Percentiles rank a stretch among this genome's conserved stretches.
phyloP scores from a whole-genome alignment of 1,140 invertebrate species.

The Sogatella furcifera region DNA sequence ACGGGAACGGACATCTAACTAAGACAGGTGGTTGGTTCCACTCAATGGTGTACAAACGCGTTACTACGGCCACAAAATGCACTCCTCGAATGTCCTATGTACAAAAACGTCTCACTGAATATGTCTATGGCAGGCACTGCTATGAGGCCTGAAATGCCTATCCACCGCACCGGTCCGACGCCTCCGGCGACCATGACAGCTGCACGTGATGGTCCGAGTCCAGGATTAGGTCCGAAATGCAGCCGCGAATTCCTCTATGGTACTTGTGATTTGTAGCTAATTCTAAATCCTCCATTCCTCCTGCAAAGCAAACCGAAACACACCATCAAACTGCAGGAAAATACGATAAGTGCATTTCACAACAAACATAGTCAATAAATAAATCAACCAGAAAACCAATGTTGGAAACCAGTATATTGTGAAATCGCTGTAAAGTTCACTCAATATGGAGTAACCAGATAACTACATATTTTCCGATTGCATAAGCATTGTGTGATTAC shows the following conservation, averaged over 20 bases:
- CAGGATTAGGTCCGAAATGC: constrained; percentile 65
- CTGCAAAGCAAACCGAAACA: constrained; percentile 34
- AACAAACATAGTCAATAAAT: background rate
- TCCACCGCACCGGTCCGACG: constrained; percentile 17
- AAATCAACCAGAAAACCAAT: constrained; percentile 5
- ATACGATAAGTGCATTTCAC: background rate
- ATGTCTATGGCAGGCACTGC: background rate
- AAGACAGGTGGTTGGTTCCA: background rate
- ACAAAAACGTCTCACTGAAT: constrained; percentile 1
- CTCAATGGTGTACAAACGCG: background rate
- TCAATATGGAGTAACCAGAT: too few species aligned
- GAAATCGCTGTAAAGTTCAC: too few species aligned
- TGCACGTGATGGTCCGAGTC: constrained; percentile 63
- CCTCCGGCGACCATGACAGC: constrained; percentile 32
- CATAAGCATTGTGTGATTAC: too few species aligned
- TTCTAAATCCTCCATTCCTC: constrained; percentile 61
- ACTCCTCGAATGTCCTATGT: background rate
- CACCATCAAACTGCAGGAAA: constrained; percentile 1
- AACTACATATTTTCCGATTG: background rate
- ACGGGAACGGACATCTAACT: too few species aligned
- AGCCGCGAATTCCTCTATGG: constrained; percentile 61
- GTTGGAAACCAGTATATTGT: too few species aligned
- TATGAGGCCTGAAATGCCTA: background rate
- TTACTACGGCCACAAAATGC: background rate
- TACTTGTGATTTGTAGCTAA: constrained; percentile 55